Conservation (phyloP, 2,888 invertebrate genomes). For the Drosophila recens region DNA sequence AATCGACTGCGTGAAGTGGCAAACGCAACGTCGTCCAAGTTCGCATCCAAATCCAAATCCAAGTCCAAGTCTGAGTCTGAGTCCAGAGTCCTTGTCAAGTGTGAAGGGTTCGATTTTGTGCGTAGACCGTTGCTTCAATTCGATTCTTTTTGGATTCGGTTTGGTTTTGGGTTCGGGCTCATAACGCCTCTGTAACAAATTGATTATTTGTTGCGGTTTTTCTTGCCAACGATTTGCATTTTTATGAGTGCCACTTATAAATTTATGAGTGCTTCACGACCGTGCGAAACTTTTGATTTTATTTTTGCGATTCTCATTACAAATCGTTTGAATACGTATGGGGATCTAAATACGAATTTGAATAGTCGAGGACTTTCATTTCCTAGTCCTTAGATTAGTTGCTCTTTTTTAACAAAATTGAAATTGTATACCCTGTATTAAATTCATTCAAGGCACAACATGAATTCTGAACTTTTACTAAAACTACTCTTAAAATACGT, state of each 20-base stretch:
- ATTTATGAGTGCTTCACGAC: slow-evolving; percentile 72
- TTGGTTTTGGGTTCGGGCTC: slow-evolving; percentile 24
- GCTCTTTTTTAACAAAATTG: neutral
- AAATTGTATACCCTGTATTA: neutral
- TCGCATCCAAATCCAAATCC: neutral
- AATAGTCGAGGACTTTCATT: neutral
- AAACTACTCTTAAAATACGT: neutral
- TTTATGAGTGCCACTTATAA: slow-evolving; percentile 75
- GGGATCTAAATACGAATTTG: neutral
- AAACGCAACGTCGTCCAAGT: slow-evolving; percentile 39
- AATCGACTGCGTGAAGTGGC: slow-evolving; percentile 63
- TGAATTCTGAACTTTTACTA: neutral
- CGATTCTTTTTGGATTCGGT: slow-evolving; percentile 12
- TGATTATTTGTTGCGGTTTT: slow-evolving; percentile 77
- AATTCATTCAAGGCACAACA: neutral
- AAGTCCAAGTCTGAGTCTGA: slow-evolving; percentile 17
- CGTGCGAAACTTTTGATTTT: slow-evolving; percentile 64
- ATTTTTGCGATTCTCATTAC: slow-evolving; percentile 35
- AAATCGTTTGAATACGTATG: slow-evolving; percentile 11
- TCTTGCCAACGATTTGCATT: slow-evolving; percentile 60
- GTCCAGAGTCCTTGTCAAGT: slow-evolving; percentile 57
- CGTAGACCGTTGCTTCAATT: slow-evolving; percentile 47
- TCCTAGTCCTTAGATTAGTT: neutral
- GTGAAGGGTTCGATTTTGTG: slow-evolving; percentile 65
- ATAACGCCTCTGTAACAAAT: slow-evolving; percentile 77